A percentile compares a stretch with the other conserved stretches of the same genome.
Evolutionary conservation across 2,888 invertebrate genomes (phyloP).

Genomic region (Octonoba sinensis): DNA sequence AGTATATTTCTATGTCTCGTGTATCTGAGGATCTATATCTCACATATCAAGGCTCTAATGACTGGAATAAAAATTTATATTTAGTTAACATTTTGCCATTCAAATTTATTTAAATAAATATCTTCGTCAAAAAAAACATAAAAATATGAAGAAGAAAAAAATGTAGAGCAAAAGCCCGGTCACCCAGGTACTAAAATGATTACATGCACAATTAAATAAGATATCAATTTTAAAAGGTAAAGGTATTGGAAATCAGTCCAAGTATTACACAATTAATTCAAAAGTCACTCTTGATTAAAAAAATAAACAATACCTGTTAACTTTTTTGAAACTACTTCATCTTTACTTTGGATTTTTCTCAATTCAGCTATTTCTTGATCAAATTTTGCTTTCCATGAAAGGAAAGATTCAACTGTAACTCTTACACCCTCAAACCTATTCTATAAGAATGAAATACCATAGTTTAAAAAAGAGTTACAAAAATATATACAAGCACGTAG

Average conservation of each 20-base stretch:
- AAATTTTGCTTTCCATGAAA: conserved; percentile 93
- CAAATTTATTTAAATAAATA: too few relatives aligned
- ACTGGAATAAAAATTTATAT: too few relatives aligned
- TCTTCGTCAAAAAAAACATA: too few relatives aligned
- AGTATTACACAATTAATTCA: background rate
- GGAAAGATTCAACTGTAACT: conserved; percentile 94
- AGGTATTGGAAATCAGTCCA: background rate
- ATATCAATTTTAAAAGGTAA: background rate
- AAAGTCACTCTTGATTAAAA: background rate
- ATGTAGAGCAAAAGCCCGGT: too few relatives aligned
- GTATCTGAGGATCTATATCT: too few relatives aligned
- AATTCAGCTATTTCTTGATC: conserved; percentile 84
- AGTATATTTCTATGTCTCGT: too few relatives aligned
- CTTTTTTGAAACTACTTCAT: conserved; percentile 76
- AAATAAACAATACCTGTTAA: conserved; percentile 76
- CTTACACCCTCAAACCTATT: conserved; percentile 95
- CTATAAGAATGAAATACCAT: conserved; percentile 71
- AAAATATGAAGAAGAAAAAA: too few relatives aligned
- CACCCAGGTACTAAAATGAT: too few relatives aligned
- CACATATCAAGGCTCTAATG: too few relatives aligned
- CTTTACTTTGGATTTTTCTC: conserved; percentile 80
- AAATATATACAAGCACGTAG: background rate
- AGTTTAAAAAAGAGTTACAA: background rate
- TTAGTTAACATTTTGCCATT: too few relatives aligned
- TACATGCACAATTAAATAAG: too few relatives aligned